Evolutionary conservation across 2,113 vertebrate genomes (phyloP).

Genomic region (Corydoras sp.): DNA sequence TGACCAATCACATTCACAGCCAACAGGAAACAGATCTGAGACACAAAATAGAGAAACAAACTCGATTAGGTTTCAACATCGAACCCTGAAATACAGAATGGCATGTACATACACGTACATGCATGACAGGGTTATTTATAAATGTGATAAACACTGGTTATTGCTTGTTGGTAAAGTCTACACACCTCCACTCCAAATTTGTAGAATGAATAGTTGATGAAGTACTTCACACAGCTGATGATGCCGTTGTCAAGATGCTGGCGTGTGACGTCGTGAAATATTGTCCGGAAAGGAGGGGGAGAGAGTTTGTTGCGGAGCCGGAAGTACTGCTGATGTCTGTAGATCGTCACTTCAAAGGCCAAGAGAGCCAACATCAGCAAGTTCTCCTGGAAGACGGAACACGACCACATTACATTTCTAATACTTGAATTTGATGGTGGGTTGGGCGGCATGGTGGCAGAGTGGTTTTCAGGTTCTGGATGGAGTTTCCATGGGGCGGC

Average conservation of each 20-base stretch:
- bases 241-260: slow-evolving; percentile 89
- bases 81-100: too few species aligned
- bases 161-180: not conserved
- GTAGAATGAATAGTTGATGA: slow-evolving; percentile 98
- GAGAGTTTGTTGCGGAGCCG: slow-evolving; percentile 85
- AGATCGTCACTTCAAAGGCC: slow-evolving; percentile 92
- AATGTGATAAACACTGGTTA: too few species aligned
- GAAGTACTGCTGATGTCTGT: slow-evolving; percentile 90
- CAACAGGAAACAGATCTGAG: slow-evolving; percentile 88
- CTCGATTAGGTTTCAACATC: too few species aligned
- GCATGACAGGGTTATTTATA: not conserved
- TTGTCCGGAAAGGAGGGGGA: slow-evolving; percentile 80
- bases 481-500: too few species aligned
- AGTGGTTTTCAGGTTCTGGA: too few species aligned
- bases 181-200: slow-evolving; percentile 95
- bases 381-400: slow-evolving; percentile 71
- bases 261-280: slow-evolving; percentile 92
- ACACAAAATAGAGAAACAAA: not conserved
- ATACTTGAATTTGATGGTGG: too few species aligned
- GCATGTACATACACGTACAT: too few species aligned
- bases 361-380: slow-evolving; percentile 88
- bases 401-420: not conserved
- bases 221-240: slow-evolving; percentile 87
- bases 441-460: too few species aligned
- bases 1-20: slow-evolving; percentile 95